Evolutionary conservation across 1,140 invertebrate species (phyloP).

Genomic region (Vollenhovia emeryi): DNA sequence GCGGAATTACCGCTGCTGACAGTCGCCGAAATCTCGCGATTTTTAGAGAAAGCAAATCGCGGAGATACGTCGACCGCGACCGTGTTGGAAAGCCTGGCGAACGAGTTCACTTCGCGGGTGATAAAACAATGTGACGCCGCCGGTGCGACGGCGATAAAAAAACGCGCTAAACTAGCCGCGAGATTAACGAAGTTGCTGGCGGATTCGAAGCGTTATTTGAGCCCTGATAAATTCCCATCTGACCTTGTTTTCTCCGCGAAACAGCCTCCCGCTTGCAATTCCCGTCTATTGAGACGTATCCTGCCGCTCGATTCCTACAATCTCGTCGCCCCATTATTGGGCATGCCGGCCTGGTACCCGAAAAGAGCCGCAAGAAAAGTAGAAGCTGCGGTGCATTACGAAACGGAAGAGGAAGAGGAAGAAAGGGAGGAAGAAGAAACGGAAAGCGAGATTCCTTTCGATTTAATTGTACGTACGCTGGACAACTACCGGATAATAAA

Average conservation of each 20-base stretch:
- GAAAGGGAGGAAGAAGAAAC: not conserved
- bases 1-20: slow-evolving; percentile 63
- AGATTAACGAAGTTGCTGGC: slow-evolving; percentile 76
- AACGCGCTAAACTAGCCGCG: slow-evolving; percentile 61
- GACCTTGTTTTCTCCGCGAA: slow-evolving; percentile 71
- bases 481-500: not conserved
- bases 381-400: not conserved
- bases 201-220: slow-evolving; percentile 78
- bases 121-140: slow-evolving; percentile 31
- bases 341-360: slow-evolving; percentile 67
- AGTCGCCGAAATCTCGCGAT: slow-evolving; percentile 64
- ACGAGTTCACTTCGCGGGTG: slow-evolving; percentile 70
- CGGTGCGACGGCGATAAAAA: not conserved
- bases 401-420: too few relatives aligned
- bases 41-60: slow-evolving; percentile 61
- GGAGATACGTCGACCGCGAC: slow-evolving; percentile 37
- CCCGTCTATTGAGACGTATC: slow-evolving; percentile 72
- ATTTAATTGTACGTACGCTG: slow-evolving; percentile 40
- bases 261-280: slow-evolving; percentile 73
- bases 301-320: slow-evolving; percentile 77
- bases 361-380: not conserved
- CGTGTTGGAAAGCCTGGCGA: slow-evolving; percentile 67
- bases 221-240: slow-evolving; percentile 66
- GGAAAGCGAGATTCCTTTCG: not conserved
- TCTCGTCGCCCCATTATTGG: slow-evolving; percentile 75